Evolutionary conservation across 2,888 invertebrate genomes (phyloP).

Genomic region (Thyatira batis): DNA sequence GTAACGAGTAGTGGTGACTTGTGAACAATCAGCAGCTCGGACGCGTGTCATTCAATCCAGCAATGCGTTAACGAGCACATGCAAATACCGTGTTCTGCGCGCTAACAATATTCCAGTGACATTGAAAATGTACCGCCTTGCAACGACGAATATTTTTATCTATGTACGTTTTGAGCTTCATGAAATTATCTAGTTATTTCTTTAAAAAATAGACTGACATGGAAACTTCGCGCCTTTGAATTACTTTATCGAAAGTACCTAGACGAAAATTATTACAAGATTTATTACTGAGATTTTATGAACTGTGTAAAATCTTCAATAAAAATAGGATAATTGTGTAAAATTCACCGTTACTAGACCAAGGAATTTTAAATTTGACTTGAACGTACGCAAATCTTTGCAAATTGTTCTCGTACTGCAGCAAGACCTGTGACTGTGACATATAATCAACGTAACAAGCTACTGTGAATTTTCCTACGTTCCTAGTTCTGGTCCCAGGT

Average conservation of each 20-base stretch:
- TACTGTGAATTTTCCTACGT: constrained; percentile 9
- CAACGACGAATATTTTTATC: constrained; percentile 35
- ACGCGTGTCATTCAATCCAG: constrained; percentile 69
- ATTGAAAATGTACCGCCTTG: constrained; percentile 31
- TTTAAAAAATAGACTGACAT: neutral
- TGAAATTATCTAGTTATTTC: constrained; percentile 1
- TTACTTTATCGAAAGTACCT: neutral
- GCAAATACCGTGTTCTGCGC: constrained; percentile 65
- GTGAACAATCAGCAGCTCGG: constrained; percentile 61
- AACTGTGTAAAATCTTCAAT: no score
- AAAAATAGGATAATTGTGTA: no score
- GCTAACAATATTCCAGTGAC: constrained; percentile 69
- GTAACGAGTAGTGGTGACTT: constrained; percentile 28
- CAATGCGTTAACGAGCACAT: constrained; percentile 80
- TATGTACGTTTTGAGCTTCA: neutral
- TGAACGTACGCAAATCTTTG: constrained; percentile 43
- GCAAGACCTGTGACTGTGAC: constrained; percentile 22
- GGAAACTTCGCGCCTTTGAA: neutral
- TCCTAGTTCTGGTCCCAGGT: constrained; percentile 1
- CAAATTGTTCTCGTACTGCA: constrained; percentile 58
- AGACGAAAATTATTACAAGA: neutral
- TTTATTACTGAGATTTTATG: neutral
- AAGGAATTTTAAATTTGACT: neutral
- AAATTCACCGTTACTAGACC: neutral
- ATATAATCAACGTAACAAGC: constrained; percentile 47